A percentile compares a stretch with the other conserved stretches of the same genome.
Conservation (phyloP, 1,140 invertebrate species). For the Cotesia typhae region DNA sequence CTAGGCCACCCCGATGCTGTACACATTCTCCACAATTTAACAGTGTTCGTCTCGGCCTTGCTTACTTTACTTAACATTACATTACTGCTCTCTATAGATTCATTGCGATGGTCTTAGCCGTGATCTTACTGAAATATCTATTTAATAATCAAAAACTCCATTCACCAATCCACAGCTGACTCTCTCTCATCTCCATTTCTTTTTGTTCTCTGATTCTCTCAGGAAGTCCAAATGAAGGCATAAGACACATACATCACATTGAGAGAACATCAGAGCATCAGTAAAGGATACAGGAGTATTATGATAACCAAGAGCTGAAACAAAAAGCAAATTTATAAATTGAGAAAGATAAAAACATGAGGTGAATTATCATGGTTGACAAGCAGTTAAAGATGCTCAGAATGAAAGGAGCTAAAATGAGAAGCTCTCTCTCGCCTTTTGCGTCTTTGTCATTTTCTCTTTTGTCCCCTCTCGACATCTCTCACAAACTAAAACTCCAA, state of each 20-base stretch:
- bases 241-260: too few relatives aligned
- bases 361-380: constrained; percentile 26
- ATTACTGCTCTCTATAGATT: constrained; percentile 20
- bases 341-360: constrained; percentile 6
- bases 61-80: constrained; percentile 34
- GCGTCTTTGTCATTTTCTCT: constrained; percentile 60
- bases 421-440: constrained; percentile 38
- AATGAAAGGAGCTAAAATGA: background rate
- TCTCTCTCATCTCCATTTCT: constrained; percentile 32
- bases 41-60: constrained; percentile 57
- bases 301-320: constrained; percentile 1
- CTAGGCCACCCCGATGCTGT: constrained; percentile 62
- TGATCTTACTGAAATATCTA: background rate
- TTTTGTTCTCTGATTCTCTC: constrained; percentile 27
- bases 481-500: background rate
- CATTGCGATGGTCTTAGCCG: background rate
- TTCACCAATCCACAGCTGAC: constrained; percentile 2
- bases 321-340: background rate
- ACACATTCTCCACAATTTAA: constrained; percentile 64
- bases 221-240: constrained; percentile 31
- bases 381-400: constrained; percentile 17
- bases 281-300: background rate
- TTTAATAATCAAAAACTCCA: too few relatives aligned
- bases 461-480: constrained; percentile 48
- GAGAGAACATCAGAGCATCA: too few relatives aligned